A percentile compares a stretch with the other conserved stretches of the same genome.
These are phyloP conservation scores for Pygoscelis adeliae DNA, from an alignment of 2,113 vertebrate species.

Conservation along the genomic window DNA sequence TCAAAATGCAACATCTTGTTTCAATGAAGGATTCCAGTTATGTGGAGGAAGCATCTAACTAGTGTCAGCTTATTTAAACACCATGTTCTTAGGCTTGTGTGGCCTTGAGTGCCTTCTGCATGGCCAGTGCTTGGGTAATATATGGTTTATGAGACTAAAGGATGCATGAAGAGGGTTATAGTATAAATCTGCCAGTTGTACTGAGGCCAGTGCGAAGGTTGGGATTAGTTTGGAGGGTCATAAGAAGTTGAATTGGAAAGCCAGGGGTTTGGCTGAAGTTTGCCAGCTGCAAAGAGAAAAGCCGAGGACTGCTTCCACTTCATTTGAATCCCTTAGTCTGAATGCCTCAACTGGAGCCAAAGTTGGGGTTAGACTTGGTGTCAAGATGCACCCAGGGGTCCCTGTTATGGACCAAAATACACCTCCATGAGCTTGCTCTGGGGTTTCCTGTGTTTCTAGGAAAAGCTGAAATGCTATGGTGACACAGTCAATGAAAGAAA, in stretches of 20 bases:
- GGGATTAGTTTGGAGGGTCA: slow-evolving; percentile 2
- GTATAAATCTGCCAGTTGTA: slow-evolving; percentile 29
- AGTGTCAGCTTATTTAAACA: not conserved
- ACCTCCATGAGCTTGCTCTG: not conserved
- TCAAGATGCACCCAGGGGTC: not conserved
- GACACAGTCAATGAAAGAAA: not conserved
- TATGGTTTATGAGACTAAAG: slow-evolving; percentile 14
- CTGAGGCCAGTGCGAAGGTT: not conserved
- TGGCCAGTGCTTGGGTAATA: not conserved
- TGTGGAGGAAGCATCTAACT: slow-evolving; percentile 3
- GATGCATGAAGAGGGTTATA: not conserved
- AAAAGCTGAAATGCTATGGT: not conserved
- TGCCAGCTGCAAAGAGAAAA: not conserved
- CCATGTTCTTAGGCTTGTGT: not conserved
- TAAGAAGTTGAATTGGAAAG: slow-evolving; percentile 22
- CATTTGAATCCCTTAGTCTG: not conserved
- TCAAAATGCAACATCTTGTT: not conserved
- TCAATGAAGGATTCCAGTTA: slow-evolving; percentile 3
- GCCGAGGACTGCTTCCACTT: not conserved
- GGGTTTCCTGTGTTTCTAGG: not conserved
- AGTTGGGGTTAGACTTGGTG: not conserved
- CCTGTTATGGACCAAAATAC: not conserved
- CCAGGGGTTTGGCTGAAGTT: not conserved
- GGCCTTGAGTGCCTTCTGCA: not conserved
- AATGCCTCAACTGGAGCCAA: not conserved